A percentile compares a stretch with the other conserved stretches of the same genome.
phyloP scores from a whole-genome alignment of 2,113 vertebrate species.

The Lucifuga dentata region DNA sequence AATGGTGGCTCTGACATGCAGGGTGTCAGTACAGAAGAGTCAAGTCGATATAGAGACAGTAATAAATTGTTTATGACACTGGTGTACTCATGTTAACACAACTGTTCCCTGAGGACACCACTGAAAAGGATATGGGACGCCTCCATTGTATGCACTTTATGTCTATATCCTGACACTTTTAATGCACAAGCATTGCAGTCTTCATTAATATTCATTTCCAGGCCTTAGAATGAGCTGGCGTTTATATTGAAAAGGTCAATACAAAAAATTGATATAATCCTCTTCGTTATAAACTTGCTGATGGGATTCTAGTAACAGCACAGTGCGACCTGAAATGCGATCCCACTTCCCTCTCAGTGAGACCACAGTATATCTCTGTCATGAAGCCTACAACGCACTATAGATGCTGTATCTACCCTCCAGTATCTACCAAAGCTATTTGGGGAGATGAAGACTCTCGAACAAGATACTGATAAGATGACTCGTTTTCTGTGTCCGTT shows the following conservation, averaged over 20 bases:
- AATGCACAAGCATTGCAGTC: no score
- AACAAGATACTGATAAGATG: slow-evolving; percentile 58
- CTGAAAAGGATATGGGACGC: slow-evolving; percentile 52
- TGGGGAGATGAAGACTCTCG: slow-evolving; percentile 40
- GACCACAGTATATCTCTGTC: slow-evolving; percentile 39
- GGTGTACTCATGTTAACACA: slow-evolving; percentile 51
- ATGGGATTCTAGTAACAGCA: slow-evolving; percentile 33
- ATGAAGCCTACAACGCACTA: slow-evolving; percentile 26
- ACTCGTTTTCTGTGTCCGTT: slow-evolving; percentile 42
- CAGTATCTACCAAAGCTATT: slow-evolving; percentile 45
- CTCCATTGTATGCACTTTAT: slow-evolving; percentile 37
- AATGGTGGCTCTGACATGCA: slow-evolving; percentile 23
- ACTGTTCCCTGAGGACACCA: slow-evolving; percentile 36
- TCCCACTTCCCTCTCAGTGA: slow-evolving; percentile 15
- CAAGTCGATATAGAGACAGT: slow-evolving; percentile 51
- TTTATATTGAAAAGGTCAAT: slow-evolving; percentile 64
- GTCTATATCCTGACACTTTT: background rate
- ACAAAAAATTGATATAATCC: slow-evolving; percentile 48
- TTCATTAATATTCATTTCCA: slow-evolving; percentile 56
- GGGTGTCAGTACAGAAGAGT: slow-evolving; percentile 48
- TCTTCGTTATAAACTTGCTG: slow-evolving; percentile 58
- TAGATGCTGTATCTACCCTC: slow-evolving; percentile 40
- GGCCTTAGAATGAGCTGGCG: slow-evolving; percentile 21
- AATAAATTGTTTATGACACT: slow-evolving; percentile 72
- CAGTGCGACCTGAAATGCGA: slow-evolving; percentile 45